These are phyloP conservation scores for Lophius americanus DNA, from an alignment of 2,797 vertebrate species.

Conservation along the genomic window DNA sequence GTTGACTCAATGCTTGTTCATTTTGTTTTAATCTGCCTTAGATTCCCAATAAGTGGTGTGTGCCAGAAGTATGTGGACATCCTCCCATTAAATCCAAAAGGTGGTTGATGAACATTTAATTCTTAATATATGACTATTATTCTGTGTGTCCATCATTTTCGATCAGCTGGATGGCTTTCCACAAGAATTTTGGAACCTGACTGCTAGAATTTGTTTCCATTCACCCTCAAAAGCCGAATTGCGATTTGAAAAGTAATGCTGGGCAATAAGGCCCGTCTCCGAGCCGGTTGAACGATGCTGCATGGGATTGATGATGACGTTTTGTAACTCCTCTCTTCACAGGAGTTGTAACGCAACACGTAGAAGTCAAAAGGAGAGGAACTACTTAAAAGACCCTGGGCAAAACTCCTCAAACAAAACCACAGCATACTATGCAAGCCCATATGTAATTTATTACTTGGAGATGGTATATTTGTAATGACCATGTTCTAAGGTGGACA, in stretches of 20 bases:
- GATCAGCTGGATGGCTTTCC: neutral
- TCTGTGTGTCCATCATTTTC: neutral
- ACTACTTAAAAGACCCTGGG: too few species aligned
- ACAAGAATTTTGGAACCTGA: neutral
- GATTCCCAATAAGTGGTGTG: too few species aligned
- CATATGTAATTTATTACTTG: neutral
- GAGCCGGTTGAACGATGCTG: neutral
- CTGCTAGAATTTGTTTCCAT: neutral
- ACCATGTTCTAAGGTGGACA: conserved; percentile 33
- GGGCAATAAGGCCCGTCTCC: neutral
- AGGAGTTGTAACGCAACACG: too few species aligned
- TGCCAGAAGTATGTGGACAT: too few species aligned
- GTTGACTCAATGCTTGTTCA: too few species aligned
- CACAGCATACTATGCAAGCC: neutral
- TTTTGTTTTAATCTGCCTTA: too few species aligned
- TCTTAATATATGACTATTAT: neutral
- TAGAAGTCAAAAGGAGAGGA: too few species aligned
- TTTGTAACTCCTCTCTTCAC: neutral
- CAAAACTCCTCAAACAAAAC: too few species aligned
- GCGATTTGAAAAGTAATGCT: neutral
- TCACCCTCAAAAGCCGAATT: neutral
- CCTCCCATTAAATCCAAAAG: too few species aligned
- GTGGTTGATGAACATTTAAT: neutral
- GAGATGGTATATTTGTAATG: neutral
- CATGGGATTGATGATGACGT: neutral